Evolutionary conservation across 2,888 invertebrate genomes (phyloP).

Genomic region (Halocaridina rubra): DNA sequence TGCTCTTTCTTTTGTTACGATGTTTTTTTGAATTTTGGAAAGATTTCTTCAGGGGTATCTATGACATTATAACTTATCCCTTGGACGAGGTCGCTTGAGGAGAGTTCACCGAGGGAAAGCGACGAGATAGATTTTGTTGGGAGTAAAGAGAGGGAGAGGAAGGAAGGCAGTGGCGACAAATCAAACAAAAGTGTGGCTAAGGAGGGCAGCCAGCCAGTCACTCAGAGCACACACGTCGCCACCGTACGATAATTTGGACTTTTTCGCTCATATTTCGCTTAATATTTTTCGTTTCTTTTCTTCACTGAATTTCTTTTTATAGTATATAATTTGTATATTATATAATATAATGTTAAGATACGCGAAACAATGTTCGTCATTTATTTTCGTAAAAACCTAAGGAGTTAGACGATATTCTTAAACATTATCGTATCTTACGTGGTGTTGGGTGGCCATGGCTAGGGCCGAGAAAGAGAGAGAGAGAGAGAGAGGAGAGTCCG

Average conservation of each 20-base stretch:
- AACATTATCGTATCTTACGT: conserved; percentile 49
- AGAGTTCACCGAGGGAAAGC: neutral
- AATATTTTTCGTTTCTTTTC: neutral
- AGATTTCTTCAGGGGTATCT: neutral
- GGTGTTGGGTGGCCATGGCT: conserved; percentile 48
- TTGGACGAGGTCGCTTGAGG: neutral
- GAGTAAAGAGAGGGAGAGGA: conserved; percentile 43
- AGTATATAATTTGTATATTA: no score
- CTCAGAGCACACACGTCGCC: conserved; percentile 56
- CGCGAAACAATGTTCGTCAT: no score
- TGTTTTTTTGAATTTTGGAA: neutral
- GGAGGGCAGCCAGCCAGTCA: conserved; percentile 59
- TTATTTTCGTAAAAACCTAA: no score
- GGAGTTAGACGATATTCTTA: no score
- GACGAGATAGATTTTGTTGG: conserved; percentile 23
- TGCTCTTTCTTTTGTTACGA: neutral
- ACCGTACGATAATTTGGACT: conserved; percentile 47
- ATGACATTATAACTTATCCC: no score
- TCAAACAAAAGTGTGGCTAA: conserved; percentile 58
- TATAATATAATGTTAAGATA: no score
- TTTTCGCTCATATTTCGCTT: no score
- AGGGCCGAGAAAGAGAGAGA: conserved; percentile 46
- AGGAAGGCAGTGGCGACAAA: conserved; percentile 54
- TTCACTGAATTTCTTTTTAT: no score
- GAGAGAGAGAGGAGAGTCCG: conserved; percentile 39